Evolutionary conservation across 2,113 vertebrate species (phyloP).

Genomic region (Muntiacus muntjak): DNA sequence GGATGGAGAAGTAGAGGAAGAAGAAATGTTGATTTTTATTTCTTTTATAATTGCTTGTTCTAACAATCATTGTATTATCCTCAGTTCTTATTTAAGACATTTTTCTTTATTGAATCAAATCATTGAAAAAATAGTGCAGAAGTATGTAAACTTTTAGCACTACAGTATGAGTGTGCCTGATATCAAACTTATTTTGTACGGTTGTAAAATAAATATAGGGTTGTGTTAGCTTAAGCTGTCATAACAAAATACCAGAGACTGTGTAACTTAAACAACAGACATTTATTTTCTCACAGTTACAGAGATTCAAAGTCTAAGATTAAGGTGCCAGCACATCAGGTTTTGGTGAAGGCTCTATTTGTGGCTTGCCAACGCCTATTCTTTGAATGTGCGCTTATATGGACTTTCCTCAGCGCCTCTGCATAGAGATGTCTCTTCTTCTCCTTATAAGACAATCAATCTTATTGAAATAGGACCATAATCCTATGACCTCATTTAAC

Average conservation of each 20-base stretch:
- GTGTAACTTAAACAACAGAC: neutral
- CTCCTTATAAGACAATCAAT: neutral
- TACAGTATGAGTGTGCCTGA: neutral
- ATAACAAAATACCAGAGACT: neutral
- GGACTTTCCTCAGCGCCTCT: neutral
- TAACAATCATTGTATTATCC: neutral
- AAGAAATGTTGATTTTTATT: neutral
- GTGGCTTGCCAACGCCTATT: neutral
- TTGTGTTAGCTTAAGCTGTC: neutral
- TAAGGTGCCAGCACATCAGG: neutral
- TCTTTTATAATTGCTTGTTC: neutral
- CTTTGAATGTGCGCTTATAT: neutral
- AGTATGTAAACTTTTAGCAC: neutral
- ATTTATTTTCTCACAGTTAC: neutral
- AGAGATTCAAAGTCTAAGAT: neutral
- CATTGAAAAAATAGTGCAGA: neutral
- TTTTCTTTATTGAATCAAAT: neutral
- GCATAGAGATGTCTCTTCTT: neutral
- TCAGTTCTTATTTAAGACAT: neutral
- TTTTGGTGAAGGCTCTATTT: neutral
- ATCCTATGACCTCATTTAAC: neutral
- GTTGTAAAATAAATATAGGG: neutral
- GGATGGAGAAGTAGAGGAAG: neutral
- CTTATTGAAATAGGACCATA: neutral
- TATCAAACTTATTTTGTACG: neutral